Conservation (phyloP, 1,140 invertebrate genomes). For the Drosophila nigromelanica region DNA sequence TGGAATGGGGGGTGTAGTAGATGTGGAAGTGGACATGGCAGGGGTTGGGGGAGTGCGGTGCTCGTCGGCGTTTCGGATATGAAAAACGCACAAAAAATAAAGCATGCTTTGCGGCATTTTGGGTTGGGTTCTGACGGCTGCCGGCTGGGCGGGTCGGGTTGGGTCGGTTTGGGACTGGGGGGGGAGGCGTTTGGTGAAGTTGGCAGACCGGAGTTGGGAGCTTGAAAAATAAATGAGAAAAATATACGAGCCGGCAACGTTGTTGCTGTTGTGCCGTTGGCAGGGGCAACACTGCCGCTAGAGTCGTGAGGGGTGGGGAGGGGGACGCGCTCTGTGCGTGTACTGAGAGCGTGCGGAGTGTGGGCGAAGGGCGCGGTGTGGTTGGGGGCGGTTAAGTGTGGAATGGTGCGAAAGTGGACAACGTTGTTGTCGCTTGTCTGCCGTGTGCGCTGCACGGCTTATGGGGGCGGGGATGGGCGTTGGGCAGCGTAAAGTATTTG, state of each 20-base stretch:
- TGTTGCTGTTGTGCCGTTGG: conserved; percentile 66
- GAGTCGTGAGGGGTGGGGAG: neutral
- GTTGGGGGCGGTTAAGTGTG: neutral
- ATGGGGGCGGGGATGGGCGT: neutral
- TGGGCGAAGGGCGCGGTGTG: neutral
- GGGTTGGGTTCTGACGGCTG: conserved; percentile 16
- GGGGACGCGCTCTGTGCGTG: conserved; percentile 18
- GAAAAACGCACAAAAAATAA: conserved; percentile 81
- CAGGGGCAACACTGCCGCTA: conserved; percentile 50
- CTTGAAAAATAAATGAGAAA: conserved; percentile 79
- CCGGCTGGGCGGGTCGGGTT: neutral
- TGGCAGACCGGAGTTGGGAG: conserved; percentile 45
- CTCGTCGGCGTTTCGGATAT: conserved; percentile 83
- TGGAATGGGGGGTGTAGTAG: conserved; percentile 12
- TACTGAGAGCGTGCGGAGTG: conserved; percentile 1
- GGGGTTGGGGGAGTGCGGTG: conserved; percentile 17
- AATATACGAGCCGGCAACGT: conserved; percentile 80
- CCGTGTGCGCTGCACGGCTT: conserved; percentile 28
- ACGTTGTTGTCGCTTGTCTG: conserved; percentile 80
- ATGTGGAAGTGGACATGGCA: neutral
- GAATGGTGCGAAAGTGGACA: conserved; percentile 76
- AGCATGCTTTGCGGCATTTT: conserved; percentile 53
- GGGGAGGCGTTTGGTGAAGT: conserved; percentile 39
- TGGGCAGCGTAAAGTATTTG: conserved; percentile 75
- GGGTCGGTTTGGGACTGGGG: neutral